phyloP scores from a whole-genome alignment of 2,797 vertebrate genomes.

The Gorsachius magnificus region DNA sequence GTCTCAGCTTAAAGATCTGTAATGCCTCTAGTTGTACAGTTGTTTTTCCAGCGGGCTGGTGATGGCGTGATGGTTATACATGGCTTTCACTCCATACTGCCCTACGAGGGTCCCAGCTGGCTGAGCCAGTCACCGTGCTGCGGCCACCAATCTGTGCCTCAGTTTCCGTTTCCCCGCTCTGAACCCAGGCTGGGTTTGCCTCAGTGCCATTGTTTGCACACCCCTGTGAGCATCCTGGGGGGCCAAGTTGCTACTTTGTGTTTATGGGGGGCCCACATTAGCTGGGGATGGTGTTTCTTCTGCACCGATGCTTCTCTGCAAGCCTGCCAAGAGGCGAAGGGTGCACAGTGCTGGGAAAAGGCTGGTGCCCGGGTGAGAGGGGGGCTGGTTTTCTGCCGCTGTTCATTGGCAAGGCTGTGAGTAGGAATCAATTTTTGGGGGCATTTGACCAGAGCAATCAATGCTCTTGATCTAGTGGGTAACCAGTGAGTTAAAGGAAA shows the following conservation, averaged over 20 bases:
- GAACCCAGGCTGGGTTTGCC: not conserved
- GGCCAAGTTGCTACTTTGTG: not conserved
- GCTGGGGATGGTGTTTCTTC: not conserved
- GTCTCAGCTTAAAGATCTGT: not conserved
- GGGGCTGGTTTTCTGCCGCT: not conserved
- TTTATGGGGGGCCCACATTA: not conserved
- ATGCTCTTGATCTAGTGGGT: not conserved
- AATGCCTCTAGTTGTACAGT: not conserved
- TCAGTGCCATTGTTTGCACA: not conserved
- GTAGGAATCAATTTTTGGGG: not conserved
- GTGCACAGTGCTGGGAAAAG: fast-evolving
- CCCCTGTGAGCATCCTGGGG: not conserved
- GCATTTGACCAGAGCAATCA: not conserved
- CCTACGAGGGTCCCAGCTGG: not conserved
- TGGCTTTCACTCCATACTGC: not conserved
- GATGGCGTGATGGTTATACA: not conserved
- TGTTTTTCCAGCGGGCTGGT: not conserved
- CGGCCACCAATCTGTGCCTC: not conserved
- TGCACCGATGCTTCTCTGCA: fast-evolving
- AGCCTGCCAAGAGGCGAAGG: not conserved
- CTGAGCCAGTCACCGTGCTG: not conserved
- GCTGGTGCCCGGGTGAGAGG: not conserved
- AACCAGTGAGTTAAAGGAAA: not conserved
- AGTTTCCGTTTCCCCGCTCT: not conserved
- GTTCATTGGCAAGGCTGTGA: not conserved